phyloP scores from a whole-genome alignment of 2,113 vertebrate genomes.

The Gorsachius goisagi region DNA sequence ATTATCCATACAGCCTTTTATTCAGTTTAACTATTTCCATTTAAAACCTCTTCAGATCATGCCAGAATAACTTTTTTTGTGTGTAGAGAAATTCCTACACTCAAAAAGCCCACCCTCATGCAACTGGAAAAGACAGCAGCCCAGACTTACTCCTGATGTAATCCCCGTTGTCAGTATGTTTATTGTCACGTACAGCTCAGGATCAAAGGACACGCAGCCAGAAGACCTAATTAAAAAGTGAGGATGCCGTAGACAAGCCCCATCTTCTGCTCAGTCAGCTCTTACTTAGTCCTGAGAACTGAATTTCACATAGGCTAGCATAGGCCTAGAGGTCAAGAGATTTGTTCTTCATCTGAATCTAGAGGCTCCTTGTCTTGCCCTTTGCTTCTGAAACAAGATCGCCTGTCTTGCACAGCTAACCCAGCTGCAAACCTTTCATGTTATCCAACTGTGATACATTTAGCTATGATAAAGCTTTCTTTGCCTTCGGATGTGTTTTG shows the following conservation, averaged over 20 bases:
- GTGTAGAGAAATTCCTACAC: not conserved
- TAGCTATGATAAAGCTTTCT: not conserved
- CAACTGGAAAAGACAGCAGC: not conserved
- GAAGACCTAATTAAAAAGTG: conserved; percentile 61
- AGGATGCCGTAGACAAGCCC: conserved; percentile 50
- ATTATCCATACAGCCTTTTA: not conserved
- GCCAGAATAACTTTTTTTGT: not conserved
- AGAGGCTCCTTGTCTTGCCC: conserved; percentile 26
- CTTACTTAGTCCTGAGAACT: conserved; percentile 28
- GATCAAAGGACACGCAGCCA: conserved; percentile 46
- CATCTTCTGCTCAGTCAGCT: conserved; percentile 62
- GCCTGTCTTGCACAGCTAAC: not conserved
- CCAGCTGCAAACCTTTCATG: not conserved
- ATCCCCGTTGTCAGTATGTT: conserved; percentile 19
- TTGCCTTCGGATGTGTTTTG: not conserved
- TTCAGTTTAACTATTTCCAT: not conserved
- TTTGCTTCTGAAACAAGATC: conserved; percentile 29
- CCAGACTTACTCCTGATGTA: not conserved
- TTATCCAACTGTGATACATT: not conserved
- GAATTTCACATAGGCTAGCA: conserved; percentile 14
- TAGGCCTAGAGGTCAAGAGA: conserved; percentile 36
- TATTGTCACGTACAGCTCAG: conserved; percentile 27
- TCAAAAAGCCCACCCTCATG: not conserved
- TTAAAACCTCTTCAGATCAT: not conserved
- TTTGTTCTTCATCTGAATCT: conserved; percentile 28